A percentile compares a stretch with the other conserved stretches of the same genome.
phyloP scores from a whole-genome alignment of 1,140 invertebrate species.

The Bombus haemorrhoidalis region DNA sequence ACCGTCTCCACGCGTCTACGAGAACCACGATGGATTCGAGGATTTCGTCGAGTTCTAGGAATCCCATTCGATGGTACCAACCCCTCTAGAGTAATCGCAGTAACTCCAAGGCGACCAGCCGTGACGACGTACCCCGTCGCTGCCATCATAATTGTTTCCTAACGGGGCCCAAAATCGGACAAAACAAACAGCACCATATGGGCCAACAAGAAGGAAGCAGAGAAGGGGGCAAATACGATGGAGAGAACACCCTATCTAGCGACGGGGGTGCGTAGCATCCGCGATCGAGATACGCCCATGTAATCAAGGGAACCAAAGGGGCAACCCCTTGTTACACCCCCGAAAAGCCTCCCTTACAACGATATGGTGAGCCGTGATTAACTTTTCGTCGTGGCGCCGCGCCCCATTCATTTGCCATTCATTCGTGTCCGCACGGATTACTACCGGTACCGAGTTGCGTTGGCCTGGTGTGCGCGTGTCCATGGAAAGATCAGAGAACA shows the following conservation, averaged over 20 bases:
- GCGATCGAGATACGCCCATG: conserved; percentile 78
- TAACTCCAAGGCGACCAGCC: conserved; percentile 63
- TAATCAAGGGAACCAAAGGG: conserved; percentile 80
- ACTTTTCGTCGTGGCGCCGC: conserved; percentile 81
- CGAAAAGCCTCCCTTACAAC: conserved; percentile 74
- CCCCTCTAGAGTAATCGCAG: conserved; percentile 17
- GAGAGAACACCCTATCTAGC: conserved; percentile 47
- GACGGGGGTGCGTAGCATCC: conserved; percentile 56
- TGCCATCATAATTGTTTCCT: conserved; percentile 77
- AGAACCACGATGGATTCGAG: background rate
- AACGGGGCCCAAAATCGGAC: conserved; percentile 65
- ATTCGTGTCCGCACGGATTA: conserved; percentile 82
- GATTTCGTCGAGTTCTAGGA: conserved; percentile 28
- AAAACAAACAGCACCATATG: conserved; percentile 77
- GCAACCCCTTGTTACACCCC: conserved; percentile 70
- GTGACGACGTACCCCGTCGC: conserved; percentile 55
- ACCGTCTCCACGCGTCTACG: too few species aligned
- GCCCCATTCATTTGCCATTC: conserved; percentile 83
- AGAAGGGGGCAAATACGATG: background rate
- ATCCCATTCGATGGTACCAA: background rate
- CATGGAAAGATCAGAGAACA: conserved; percentile 52
- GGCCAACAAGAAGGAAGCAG: conserved; percentile 40
- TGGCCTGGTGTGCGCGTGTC: conserved; percentile 54
- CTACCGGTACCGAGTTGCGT: conserved; percentile 41
- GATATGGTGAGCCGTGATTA: conserved; percentile 83